phyloP scores from a whole-genome alignment of 35 echinoderm and acorn worm genomes.

The Amphiura filiformis region DNA sequence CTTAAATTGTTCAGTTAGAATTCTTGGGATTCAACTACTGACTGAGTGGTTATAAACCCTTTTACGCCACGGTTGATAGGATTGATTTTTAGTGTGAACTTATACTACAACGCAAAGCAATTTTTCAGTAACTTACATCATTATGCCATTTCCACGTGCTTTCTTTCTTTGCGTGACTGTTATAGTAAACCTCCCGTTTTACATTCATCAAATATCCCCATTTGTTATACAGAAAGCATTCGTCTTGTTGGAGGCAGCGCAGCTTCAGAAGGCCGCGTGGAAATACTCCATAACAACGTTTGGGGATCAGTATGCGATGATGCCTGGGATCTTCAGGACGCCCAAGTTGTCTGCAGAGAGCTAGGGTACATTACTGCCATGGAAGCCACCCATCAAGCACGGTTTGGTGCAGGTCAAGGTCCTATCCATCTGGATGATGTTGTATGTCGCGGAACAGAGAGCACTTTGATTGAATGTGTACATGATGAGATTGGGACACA shows the following conservation, averaged over 20 bases:
- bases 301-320: conserved; percentile 43
- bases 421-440: conserved; percentile 49
- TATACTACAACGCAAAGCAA: no score
- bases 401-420: conserved; percentile 14
- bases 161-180: no score
- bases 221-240: background rate
- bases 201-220: no score
- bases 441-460: conserved; percentile 37
- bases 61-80: no score
- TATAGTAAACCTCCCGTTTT: no score
- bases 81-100: no score
- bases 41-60: no score
- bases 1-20: no score
- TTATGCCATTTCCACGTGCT: no score
- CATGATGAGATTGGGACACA: conserved; percentile 18
- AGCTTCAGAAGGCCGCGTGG: background rate
- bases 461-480: conserved; percentile 6
- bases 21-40: no score
- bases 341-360: conserved; percentile 34
- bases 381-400: background rate
- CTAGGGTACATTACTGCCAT: conserved; percentile 3
- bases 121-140: no score
- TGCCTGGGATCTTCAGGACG: conserved; percentile 34
- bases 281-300: background rate
- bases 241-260: background rate